Base-by-base conservation (phyloP, 2,113 vertebrate species). In the Herpailurus yagouaroundi region DNA sequence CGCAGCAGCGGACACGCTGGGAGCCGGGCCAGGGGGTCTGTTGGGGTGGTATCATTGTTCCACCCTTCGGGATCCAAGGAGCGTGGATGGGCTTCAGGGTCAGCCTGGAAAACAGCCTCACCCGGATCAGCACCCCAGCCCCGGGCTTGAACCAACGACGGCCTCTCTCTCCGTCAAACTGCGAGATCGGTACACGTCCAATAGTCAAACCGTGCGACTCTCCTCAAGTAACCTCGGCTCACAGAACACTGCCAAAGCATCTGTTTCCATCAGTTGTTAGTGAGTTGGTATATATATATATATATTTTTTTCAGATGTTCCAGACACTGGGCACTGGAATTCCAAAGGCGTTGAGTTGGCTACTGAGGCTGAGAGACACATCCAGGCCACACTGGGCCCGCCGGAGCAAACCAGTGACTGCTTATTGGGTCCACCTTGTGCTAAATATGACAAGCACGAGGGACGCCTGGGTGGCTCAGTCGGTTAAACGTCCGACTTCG, bases 41-140 rank as follows among this genome's bases (percentile, higher is more conserved):
- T 7, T 36, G 21, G 29, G 83, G 63, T 68, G 82, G 95, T 33
- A n/a, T 1, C 13, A 25, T 0, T 94, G 79, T 36, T 96, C 93
- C 95, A 91, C n/a, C 73, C 79, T 95, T 48, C 0, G 10, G 71
- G 83, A 92, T 74, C 33, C 94, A 74, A 60, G 89, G 66, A 50
- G 50, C 36, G 73, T 52, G 87, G 36, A 77, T 19, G n/a, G 52
- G 23, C 64, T 80, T 90, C 84, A 50, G 93, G 96, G 91, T 31
- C 52, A 36, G 74, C 55, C 81, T 60, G 73, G 85, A 80, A 33
- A 88, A 57, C 50, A 15, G 84, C 50, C 25, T 89, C 69, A 29
- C 50, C 82, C 38, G 25, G n/a, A 48, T 88, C 90, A 41, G 68
- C 27, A 52, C 68, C 86, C 41, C 10, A 63, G 86, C 15, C 90